phyloP scores from a whole-genome alignment of 2,113 vertebrate species.

The Cisticola juncidis region DNA sequence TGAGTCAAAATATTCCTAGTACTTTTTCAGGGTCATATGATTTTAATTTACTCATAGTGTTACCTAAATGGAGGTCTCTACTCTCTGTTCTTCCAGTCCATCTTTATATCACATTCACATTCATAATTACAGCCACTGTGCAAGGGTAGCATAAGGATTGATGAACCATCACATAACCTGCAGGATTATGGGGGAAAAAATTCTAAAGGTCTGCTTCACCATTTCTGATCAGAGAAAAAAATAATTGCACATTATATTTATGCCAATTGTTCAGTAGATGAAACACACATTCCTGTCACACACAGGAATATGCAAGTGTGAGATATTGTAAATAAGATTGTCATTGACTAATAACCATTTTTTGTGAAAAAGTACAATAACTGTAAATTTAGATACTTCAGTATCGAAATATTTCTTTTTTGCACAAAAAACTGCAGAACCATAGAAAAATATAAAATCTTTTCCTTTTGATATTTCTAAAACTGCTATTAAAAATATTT shows the following conservation, averaged over 20 bases:
- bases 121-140: background rate
- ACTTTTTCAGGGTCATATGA: background rate
- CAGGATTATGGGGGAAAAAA: background rate
- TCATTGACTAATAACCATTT: background rate
- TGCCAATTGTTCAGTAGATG: background rate
- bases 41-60: background rate
- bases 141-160: background rate
- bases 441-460: background rate
- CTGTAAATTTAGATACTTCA: background rate
- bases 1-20: background rate
- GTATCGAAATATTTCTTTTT: background rate
- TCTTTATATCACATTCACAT: background rate
- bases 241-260: background rate
- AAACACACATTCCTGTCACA: background rate
- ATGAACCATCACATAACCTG: background rate
- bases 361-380: background rate
- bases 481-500: background rate
- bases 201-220: background rate
- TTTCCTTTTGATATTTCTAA: background rate
- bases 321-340: background rate
- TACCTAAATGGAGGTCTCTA: background rate
- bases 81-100: background rate
- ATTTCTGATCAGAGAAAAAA: background rate
- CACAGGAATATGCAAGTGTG: background rate
- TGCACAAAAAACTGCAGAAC: background rate